phyloP scores from a whole-genome alignment of 1,140 invertebrate species.

The Drosophila kepulauana region DNA sequence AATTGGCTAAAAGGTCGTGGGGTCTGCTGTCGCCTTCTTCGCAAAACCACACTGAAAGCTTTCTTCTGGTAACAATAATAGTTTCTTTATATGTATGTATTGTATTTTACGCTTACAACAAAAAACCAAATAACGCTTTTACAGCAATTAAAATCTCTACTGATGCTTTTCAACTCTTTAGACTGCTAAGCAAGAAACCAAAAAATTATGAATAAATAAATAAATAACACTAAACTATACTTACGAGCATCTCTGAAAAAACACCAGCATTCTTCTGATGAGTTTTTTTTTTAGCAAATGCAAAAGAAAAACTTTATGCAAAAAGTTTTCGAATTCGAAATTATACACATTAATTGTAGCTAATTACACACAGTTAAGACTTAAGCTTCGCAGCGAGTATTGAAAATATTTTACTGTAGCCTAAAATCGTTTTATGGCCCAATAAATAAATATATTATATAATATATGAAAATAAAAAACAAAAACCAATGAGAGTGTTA shows the following conservation, averaged over 20 bases:
- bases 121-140: constrained; percentile 57
- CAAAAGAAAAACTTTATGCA: constrained; percentile 19
- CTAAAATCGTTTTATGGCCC: constrained; percentile 69
- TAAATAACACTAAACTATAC: constrained; percentile 17
- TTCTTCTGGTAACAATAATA: constrained; percentile 84
- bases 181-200: constrained; percentile 69
- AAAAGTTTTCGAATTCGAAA: constrained; percentile 69
- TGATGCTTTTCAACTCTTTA: constrained; percentile 70
- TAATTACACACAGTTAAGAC: constrained; percentile 70
- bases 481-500: constrained; percentile 10
- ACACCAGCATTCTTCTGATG: constrained; percentile 56
- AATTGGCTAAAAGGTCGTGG: constrained; percentile 18
- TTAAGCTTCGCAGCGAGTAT: constrained; percentile 75
- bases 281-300: constrained; percentile 53
- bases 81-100: constrained; percentile 72
- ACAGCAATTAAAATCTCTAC: constrained; percentile 73
- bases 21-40: constrained; percentile 68
- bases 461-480: not conserved
- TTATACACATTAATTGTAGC: constrained; percentile 72
- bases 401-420: constrained; percentile 81
- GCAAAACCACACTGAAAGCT: constrained; percentile 73
- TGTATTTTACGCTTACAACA: constrained; percentile 55
- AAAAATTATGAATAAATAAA: constrained; percentile 9
- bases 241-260: constrained; percentile 2
- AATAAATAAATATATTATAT: constrained; percentile 25